Base-by-base conservation (phyloP, 92 coral and sea anemone species). In the Metridium senile region DNA sequence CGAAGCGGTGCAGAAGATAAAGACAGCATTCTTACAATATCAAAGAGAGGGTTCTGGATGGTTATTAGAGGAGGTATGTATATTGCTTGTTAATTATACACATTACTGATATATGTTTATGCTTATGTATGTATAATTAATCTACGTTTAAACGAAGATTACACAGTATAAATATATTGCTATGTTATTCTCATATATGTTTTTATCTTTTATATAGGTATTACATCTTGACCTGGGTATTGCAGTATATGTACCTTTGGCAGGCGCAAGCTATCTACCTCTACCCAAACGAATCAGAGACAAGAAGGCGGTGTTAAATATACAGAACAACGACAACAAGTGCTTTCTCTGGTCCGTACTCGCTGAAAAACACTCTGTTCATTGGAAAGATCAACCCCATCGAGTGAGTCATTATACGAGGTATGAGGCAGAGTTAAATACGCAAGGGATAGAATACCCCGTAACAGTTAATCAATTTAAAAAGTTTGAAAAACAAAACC, bases 241-340 rank as follows among this genome's bases (percentile, higher is more conserved):
- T 9, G 81, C 81, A 16, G 33, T 52, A 8, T 86, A 86, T 75
- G 52, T 63, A 27, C 86, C 84, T 33, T 71, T 88, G 19, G 65
- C 51, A 43, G 92, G 88, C 0, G 65, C 75, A 13, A 83, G 92
- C 17, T 79, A 87, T 22, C 11, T 82, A 25, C 81, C 76, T 0
- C 74, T 78, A 1, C 86, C 93, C 18, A 74, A 84, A 29, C 62
- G 1, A 29, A 61, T 84, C 7, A 17, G 58, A 6, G 74, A 61
- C 21, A 88, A 81, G 70, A 84, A 88, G 64, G 89, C 89, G 34
- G 68, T 88, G 30, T 53, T 84, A 22, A 80, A 88, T 63, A 39
- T 84, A 21, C 78, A 83, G 71, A 83, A 87, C 35, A 25, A 34
- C 0, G 88, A 82, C 30, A 18, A 73, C 58, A 78, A 73, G 32